Base-by-base conservation (phyloP, 2,113 vertebrate genomes). In the Anser brachyrhynchus region DNA sequence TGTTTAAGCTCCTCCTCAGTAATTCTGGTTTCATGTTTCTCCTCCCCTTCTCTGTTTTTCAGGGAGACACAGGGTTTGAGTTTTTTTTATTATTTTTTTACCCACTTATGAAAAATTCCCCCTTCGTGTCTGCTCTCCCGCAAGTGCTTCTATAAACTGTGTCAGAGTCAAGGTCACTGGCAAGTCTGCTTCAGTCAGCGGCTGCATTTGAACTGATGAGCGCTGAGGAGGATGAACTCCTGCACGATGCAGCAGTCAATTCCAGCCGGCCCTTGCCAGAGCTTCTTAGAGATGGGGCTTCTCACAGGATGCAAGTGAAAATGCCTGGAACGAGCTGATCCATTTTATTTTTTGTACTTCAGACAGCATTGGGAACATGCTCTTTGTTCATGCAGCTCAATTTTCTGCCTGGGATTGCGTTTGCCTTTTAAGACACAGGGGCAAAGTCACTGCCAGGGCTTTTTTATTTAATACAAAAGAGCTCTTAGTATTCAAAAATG, bases 391-490 rank as follows among this genome's bases (percentile, higher is more conserved):
- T 25, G 52, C 70, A 87, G 83, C 78, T 92, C 92, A 81, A 1
- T 95, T 95, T 96, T 91, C 90, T 1, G 37, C 88, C 66, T 70
- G 77, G 89, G 80, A 92, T 87, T 96, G 86, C 23, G 76, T 89
- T 91, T 97, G 93, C 96, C 80, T 92, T 96, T 92, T 95, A 94
- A 96, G 95, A 92, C 22, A 4, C 23, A 31, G 95, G 89, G 77
- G 93, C 83, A 95, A 95, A 97, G 95, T 96, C 95, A 96, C 62
- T 93, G 95, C 79, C 84, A 96, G 89, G 28, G 57, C 77, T 90
- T 94, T 93, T 95, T 92, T 81, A 76, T 96, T 89, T 89, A 79
- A 90, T 70, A 96, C 92, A 94, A 96, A 95, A 93, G 94, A 95
- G 70, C 84, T 93, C 77, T 94, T 96, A 92, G 93, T 92, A 96